Conservation (phyloP, 2,113 vertebrate species). For the Eurypyga helias region DNA sequence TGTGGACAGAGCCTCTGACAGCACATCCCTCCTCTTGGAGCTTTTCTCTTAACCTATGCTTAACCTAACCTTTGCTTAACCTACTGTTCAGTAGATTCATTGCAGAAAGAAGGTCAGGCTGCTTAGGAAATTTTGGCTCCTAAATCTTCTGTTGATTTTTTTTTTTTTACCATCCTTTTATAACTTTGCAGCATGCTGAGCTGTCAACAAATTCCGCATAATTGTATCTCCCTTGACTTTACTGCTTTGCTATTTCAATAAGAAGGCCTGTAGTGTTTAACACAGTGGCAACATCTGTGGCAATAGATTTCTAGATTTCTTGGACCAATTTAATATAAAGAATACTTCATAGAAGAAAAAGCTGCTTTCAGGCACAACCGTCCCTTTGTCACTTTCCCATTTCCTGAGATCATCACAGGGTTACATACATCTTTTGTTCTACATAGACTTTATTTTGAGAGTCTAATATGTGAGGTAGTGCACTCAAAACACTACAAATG, state of each 20-base stretch:
- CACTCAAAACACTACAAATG: neutral
- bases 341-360: neutral
- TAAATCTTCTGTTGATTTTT: neutral
- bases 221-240: neutral
- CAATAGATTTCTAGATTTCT: neutral
- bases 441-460: neutral
- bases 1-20: neutral
- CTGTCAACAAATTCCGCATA: neutral
- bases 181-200: neutral
- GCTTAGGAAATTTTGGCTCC: slow-evolving; percentile 24
- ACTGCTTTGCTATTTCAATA: neutral
- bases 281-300: neutral
- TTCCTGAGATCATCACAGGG: neutral
- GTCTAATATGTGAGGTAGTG: neutral
- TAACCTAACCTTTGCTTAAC: slow-evolving; percentile 63
- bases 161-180: neutral
- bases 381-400: neutral
- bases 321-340: neutral
- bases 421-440: neutral
- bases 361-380: neutral
- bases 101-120: neutral
- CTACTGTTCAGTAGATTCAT: slow-evolving; percentile 27
- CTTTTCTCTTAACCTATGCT: slow-evolving; percentile 33
- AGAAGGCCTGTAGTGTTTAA: neutral
- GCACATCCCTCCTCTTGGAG: slow-evolving; percentile 16